Evolutionary conservation across 2,888 invertebrate genomes (phyloP).

Genomic region (Drosophila vallismaia): DNA sequence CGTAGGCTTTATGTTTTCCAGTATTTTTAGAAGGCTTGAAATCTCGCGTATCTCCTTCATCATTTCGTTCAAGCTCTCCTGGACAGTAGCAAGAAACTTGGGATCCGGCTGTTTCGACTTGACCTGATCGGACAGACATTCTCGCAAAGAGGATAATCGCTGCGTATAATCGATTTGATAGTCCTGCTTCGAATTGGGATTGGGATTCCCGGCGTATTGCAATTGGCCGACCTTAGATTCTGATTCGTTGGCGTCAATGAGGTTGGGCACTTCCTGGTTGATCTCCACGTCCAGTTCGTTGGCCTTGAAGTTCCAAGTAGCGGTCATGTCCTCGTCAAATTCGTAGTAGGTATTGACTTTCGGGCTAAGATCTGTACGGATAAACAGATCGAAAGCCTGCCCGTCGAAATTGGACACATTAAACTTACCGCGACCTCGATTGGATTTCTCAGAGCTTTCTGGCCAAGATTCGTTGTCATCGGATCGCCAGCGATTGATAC

Average conservation of each 20-base stretch:
- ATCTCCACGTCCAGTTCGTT: constrained; percentile 23
- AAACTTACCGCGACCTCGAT: neutral
- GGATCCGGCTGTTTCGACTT: neutral
- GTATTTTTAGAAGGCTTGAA: constrained; percentile 1
- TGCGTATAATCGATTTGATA: neutral
- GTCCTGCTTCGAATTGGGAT: neutral
- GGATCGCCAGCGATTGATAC: constrained; percentile 8
- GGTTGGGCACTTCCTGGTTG: constrained; percentile 9
- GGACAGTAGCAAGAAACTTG: neutral
- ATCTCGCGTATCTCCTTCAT: constrained; percentile 25
- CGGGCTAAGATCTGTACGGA: neutral
- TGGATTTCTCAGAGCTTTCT: neutral
- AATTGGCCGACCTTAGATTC: neutral
- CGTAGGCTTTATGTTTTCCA: neutral
- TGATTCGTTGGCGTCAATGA: neutral
- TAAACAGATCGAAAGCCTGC: neutral
- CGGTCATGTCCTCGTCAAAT: constrained; percentile 4
- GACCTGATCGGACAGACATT: neutral
- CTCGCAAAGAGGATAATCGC: neutral
- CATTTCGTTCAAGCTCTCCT: constrained; percentile 13
- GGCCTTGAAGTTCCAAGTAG: constrained; percentile 20
- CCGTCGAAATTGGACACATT: neutral
- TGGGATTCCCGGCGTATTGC: neutral
- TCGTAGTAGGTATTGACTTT: neutral
- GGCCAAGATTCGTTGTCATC: constrained; percentile 1